Percentiles rank a stretch among this genome's conserved stretches.
phyloP scores from a whole-genome alignment of 2,797 vertebrate genomes.

The Caiman crocodilus region DNA sequence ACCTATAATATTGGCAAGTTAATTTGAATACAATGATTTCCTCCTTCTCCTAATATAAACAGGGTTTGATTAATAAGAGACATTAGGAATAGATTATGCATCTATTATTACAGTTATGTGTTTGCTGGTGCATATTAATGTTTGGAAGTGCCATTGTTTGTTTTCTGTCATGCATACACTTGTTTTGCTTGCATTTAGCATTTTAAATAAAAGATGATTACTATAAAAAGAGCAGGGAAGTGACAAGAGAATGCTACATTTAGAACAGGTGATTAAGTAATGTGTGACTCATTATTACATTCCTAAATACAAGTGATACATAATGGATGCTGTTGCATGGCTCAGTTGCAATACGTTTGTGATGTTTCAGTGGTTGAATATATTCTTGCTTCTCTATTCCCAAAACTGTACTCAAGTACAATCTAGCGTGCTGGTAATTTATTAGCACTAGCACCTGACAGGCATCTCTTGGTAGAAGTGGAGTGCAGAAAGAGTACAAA shows the following conservation, averaged over 20 bases:
- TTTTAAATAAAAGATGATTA: constrained; percentile 52
- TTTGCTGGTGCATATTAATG: constrained; percentile 59
- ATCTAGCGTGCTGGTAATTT: constrained; percentile 6
- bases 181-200: constrained; percentile 38
- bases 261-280: constrained; percentile 20
- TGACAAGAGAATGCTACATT: not conserved
- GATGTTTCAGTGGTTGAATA: not conserved
- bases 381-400: not conserved
- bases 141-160: constrained; percentile 31
- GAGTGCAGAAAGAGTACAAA: not conserved
- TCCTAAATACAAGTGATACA: not conserved
- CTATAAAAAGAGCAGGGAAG: constrained; percentile 10
- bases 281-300: not conserved
- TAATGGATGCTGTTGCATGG: not conserved
- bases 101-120: constrained; percentile 66
- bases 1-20: constrained; percentile 62
- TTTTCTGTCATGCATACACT: constrained; percentile 20
- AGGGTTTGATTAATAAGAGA: constrained; percentile 72
- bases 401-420: not conserved
- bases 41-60: constrained; percentile 60
- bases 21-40: constrained; percentile 72
- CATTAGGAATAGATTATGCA: constrained; percentile 68
- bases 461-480: constrained; percentile 6
- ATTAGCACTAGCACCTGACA: not conserved
- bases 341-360: not conserved